Evolutionary conservation across 92 coral and sea anemone genomes (phyloP).

Genomic region (Epizoanthus illoricatus): DNA sequence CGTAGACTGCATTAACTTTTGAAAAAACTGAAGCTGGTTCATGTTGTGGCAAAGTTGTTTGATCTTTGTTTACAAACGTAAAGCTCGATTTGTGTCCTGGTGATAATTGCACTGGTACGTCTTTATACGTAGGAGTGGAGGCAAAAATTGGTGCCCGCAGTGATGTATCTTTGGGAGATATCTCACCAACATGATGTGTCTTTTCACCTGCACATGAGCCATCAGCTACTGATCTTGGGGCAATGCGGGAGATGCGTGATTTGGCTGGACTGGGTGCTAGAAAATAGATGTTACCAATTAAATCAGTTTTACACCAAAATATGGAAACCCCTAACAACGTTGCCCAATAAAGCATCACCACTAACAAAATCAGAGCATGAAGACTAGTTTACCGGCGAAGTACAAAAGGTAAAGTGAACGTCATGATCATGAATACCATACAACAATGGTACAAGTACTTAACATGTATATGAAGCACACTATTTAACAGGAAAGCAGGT

Average conservation of each 20-base stretch:
- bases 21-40: too few species aligned
- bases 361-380: too few species aligned
- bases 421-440: too few species aligned
- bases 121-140: slow-evolving; percentile 24
- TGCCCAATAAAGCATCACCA: too few species aligned
- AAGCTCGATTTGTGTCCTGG: neutral
- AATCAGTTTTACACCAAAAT: too few species aligned
- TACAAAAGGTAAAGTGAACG: too few species aligned
- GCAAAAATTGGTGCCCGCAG: slow-evolving; percentile 17
- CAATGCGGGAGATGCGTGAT: neutral
- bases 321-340: too few species aligned
- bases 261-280: slow-evolving; percentile 31
- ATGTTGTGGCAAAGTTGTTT: neutral
- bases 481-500: too few species aligned
- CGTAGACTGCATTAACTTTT: too few species aligned
- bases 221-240: neutral
- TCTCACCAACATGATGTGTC: neutral
- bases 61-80: neutral
- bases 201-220: neutral
- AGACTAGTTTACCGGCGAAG: too few species aligned
- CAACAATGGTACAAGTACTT: too few species aligned
- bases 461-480: too few species aligned
- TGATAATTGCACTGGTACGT: neutral
- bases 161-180: neutral
- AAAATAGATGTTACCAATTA: neutral